These are phyloP conservation scores for Ptychobarbus kaznakovi DNA, from an alignment of 2,797 vertebrate genomes.

Conservation along the genomic window DNA sequence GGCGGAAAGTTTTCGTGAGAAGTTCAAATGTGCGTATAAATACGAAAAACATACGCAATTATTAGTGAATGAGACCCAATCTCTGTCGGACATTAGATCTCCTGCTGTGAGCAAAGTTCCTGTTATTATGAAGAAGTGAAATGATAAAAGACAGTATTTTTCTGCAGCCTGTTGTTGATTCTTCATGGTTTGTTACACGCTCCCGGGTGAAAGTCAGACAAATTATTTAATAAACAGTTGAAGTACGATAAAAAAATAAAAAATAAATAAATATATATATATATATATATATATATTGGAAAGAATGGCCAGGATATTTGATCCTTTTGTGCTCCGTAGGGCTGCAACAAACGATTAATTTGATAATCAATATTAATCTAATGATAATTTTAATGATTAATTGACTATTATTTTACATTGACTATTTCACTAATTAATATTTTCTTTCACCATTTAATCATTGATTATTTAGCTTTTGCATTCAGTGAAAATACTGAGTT, in stretches of 20 bases:
- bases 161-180: not conserved
- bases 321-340: not conserved
- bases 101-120: slow-evolving; percentile 18
- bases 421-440: not conserved
- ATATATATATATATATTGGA: too few species aligned
- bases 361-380: too few species aligned
- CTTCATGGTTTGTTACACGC: slow-evolving; percentile 1
- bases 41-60: too few species aligned
- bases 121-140: slow-evolving; percentile 3
- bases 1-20: too few species aligned
- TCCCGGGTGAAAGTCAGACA: not conserved
- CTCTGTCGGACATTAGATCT: not conserved
- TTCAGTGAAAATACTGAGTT: not conserved
- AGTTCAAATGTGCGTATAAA: too few species aligned
- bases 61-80: too few species aligned
- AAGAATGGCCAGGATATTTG: not conserved
- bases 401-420: not conserved
- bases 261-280: not conserved
- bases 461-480: not conserved
- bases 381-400: not conserved
- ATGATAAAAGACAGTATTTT: slow-evolving; percentile 10
- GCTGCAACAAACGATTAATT: not conserved
- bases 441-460: not conserved
- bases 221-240: slow-evolving; percentile 4
- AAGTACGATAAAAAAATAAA: not conserved